A percentile compares a stretch with the other conserved stretches of the same genome.
Conservation (phyloP, 2,113 vertebrate genomes). For the Phodopus roborovskii region DNA sequence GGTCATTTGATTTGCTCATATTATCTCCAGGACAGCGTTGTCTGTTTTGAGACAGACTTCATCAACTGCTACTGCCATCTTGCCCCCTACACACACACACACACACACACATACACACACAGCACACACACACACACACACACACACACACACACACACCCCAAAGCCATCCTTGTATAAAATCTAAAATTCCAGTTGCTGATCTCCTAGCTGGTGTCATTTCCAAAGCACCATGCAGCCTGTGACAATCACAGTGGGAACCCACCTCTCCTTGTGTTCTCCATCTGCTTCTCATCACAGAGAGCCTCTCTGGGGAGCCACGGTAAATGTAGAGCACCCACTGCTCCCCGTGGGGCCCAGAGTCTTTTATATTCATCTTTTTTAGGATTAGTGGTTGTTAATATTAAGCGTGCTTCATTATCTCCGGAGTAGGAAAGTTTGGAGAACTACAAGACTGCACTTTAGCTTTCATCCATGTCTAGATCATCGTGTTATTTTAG, state of each 20-base stretch:
- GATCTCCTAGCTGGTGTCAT: constrained; percentile 84
- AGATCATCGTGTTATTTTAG: constrained; percentile 26
- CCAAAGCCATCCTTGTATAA: constrained; percentile 74
- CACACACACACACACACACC: not conserved
- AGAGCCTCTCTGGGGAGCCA: constrained; percentile 55
- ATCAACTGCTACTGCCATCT: constrained; percentile 75
- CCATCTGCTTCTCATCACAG: constrained; percentile 79
- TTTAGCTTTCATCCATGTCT: constrained; percentile 63
- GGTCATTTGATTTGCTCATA: constrained; percentile 82
- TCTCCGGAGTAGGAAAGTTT: constrained; percentile 61
- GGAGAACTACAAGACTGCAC: constrained; percentile 45
- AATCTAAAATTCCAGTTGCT: constrained; percentile 75
- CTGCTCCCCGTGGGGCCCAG: constrained; percentile 55
- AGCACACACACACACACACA: not conserved
- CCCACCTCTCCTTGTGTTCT: constrained; percentile 69
- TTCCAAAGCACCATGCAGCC: constrained; percentile 78
- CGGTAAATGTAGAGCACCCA: constrained; percentile 29
- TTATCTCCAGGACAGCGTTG: constrained; percentile 79
- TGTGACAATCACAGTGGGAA: constrained; percentile 63
- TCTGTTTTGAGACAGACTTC: constrained; percentile 81
- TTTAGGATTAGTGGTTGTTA: constrained; percentile 63
- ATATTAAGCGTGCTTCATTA: constrained; percentile 56
- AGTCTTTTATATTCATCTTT: constrained; percentile 66
- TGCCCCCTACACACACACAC: constrained; percentile 23
- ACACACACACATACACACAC: not conserved